A percentile compares a stretch with the other conserved stretches of the same genome.
phyloP scores from a whole-genome alignment of 2,113 vertebrate genomes.

The Crotalus horridus region DNA sequence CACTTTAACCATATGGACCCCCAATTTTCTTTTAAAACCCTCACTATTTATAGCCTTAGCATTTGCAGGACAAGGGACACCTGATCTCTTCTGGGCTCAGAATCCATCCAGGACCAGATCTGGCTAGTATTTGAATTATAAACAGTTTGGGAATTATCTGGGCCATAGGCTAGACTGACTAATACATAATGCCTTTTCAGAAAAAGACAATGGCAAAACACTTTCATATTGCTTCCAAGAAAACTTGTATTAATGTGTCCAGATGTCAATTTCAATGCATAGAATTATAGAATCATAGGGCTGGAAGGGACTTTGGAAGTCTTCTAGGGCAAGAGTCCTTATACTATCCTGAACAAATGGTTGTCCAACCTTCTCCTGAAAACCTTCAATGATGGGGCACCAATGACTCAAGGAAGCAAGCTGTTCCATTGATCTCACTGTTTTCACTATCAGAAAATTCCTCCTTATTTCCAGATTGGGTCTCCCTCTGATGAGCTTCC shows the following conservation, averaged over 20 bases:
- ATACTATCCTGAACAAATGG: not conserved
- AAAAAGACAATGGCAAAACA: not conserved
- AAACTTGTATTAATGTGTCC: not conserved
- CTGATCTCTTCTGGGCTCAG: not conserved
- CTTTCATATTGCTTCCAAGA: not conserved
- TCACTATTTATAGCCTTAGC: not conserved
- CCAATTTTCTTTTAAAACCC: not conserved
- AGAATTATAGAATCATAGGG: not conserved
- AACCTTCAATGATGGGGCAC: not conserved
- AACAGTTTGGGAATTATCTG: not conserved
- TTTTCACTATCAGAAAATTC: not conserved
- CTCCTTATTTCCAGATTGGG: not conserved
- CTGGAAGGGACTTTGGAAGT: not conserved
- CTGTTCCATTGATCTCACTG: not conserved
- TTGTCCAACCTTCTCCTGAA: not conserved
- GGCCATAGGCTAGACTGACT: not conserved
- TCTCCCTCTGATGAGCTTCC: not conserved
- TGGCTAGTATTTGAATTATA: not conserved
- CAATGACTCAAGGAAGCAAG: not conserved
- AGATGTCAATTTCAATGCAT: not conserved
- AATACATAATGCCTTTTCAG: not conserved
- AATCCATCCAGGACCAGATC: not conserved
- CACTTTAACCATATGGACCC: not conserved
- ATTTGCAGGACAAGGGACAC: not conserved
- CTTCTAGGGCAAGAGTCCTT: not conserved